A percentile compares a stretch with the other conserved stretches of the same genome.
These are phyloP conservation scores for Phoenoteleia sp. DNA, from an alignment of 2,888 invertebrate species.

Conservation along the genomic window DNA sequence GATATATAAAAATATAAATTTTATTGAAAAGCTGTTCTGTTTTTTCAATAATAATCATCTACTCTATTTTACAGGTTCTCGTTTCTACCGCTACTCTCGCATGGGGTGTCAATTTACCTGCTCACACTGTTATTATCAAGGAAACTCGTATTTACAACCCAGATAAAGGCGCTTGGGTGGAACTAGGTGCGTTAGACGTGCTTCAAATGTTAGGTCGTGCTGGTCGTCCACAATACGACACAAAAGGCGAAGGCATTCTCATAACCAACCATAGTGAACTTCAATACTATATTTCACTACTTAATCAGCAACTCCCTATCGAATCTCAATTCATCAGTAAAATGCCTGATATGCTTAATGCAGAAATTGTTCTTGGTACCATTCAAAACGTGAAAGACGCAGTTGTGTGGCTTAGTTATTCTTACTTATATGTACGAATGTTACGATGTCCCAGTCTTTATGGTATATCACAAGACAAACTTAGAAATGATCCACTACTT, in stretches of 20 bases:
- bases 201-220: conserved; percentile 99
- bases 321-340: conserved; percentile 98
- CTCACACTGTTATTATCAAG: conserved; percentile 99
- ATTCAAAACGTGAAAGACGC: conserved; percentile 97
- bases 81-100: conserved; percentile 99
- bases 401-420: conserved; percentile 98
- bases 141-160: conserved; percentile 99
- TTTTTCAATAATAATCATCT: too few relatives aligned
- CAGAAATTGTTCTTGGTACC: conserved; percentile 98
- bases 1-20: too few relatives aligned
- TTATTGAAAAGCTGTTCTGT: too few relatives aligned
- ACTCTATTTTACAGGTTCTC: conserved; percentile 89
- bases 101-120: conserved; percentile 99
- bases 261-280: conserved; percentile 99
- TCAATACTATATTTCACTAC: conserved; percentile 98
- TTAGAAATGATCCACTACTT: conserved; percentile 94
- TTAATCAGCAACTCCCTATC: conserved; percentile 99
- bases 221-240: conserved; percentile 98
- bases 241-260: conserved; percentile 98
- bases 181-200: conserved; percentile 98
- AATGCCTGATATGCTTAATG: conserved; percentile 98
- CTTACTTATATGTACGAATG: conserved; percentile 99
- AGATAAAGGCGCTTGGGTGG: conserved; percentile 99
- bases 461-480: conserved; percentile 91
- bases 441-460: conserved; percentile 96